Conservation (phyloP, 2,888 invertebrate genomes). For the Euplexia lucipara region DNA sequence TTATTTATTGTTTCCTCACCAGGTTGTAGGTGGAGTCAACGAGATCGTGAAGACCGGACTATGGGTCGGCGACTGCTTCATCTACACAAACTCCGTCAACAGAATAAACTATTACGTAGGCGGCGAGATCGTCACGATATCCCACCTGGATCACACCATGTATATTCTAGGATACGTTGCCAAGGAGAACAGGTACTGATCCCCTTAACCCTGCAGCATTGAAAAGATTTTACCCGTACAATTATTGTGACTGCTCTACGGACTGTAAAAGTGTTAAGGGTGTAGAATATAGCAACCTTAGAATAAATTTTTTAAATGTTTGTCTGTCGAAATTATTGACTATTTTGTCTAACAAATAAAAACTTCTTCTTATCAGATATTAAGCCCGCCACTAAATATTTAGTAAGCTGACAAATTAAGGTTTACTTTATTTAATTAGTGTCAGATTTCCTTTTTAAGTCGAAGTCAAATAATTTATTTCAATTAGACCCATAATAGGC, state of each 20-base stretch:
- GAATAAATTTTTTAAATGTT: no score
- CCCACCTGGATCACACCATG: conserved; percentile 99
- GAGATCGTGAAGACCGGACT: conserved; percentile 98
- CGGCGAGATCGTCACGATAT: conserved; percentile 99
- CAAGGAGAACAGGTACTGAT: conserved; percentile 94
- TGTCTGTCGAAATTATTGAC: no score
- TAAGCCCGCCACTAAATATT: no score
- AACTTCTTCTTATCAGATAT: no score
- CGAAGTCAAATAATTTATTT: no score
- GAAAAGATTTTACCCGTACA: background rate
- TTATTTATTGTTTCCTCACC: background rate
- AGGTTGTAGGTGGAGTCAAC: conserved; percentile 96
- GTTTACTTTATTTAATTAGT: background rate
- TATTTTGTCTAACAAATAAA: no score
- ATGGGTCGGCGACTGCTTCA: conserved; percentile 99
- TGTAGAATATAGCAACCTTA: no score
- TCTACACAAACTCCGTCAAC: conserved; percentile 99
- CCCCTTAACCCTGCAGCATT: background rate
- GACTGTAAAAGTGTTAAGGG: no score
- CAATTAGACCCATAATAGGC: no score
- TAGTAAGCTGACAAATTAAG: no score
- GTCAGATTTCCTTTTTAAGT: no score
- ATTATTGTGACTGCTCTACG: no score
- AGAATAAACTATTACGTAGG: conserved; percentile 99
- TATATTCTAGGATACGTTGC: conserved; percentile 99